phyloP scores from a whole-genome alignment of 2,888 invertebrate species.

The Tinea trinotella region DNA sequence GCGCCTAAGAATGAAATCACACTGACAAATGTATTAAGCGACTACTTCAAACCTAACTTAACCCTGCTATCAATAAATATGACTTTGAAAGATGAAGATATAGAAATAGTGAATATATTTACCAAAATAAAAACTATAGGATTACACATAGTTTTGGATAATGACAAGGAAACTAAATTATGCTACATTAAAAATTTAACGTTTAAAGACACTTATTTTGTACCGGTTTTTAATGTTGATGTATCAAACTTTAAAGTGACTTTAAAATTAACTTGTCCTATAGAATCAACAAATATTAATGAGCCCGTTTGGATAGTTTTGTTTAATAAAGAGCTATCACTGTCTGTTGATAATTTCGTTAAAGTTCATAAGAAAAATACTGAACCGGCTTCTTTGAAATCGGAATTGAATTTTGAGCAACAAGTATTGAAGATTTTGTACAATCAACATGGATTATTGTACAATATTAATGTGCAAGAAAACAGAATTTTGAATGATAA shows the following conservation, averaged over 20 bases:
- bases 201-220: slow-evolving; percentile 31
- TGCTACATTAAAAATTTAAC: neutral
- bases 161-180: neutral
- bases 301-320: slow-evolving; percentile 41
- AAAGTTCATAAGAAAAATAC: slow-evolving; percentile 26
- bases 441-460: slow-evolving; percentile 33
- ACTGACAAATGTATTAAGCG: slow-evolving; percentile 36
- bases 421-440: too few species aligned
- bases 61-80: slow-evolving; percentile 37
- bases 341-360: slow-evolving; percentile 51
- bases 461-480: too few species aligned
- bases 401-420: too few species aligned
- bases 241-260: slow-evolving; percentile 33
- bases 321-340: slow-evolving; percentile 37
- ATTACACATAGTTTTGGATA: slow-evolving; percentile 40
- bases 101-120: slow-evolving; percentile 40
- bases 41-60: slow-evolving; percentile 38
- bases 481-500: too few species aligned
- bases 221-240: slow-evolving; percentile 31
- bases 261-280: slow-evolving; percentile 38
- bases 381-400: too few species aligned
- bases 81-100: slow-evolving; percentile 33
- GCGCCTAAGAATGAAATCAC: slow-evolving; percentile 30
- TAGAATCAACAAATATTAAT: slow-evolving; percentile 38
- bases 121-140: slow-evolving; percentile 31